Evolutionary conservation across 2,888 invertebrate genomes (phyloP).

Genomic region (Crepidodera aurea): DNA sequence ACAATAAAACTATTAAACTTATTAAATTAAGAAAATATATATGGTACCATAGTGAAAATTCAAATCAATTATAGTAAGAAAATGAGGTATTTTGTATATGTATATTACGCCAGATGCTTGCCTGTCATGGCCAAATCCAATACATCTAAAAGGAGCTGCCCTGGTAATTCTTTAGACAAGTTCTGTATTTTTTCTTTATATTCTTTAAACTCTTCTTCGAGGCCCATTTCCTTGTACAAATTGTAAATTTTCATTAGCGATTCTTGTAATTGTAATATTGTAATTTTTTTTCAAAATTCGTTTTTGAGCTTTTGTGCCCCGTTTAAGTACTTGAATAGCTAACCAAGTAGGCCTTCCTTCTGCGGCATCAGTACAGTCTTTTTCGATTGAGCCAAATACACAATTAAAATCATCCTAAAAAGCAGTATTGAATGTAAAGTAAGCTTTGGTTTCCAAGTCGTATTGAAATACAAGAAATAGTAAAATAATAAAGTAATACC

Average conservation of each 20-base stretch:
- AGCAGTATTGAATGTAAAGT: no score
- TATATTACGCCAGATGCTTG: not conserved
- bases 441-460: no score
- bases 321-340: not conserved
- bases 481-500: no score
- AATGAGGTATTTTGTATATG: no score
- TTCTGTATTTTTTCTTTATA: slow-evolving; percentile 3
- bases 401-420: slow-evolving; percentile 4
- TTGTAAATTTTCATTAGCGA: not conserved
- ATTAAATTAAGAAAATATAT: no score
- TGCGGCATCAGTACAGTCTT: slow-evolving; percentile 4
- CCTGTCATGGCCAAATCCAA: not conserved
- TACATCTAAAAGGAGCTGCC: not conserved
- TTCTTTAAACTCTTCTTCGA: not conserved
- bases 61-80: no score
- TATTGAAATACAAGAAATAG: no score
- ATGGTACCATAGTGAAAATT: no score
- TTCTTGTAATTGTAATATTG: not conserved
- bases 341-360: slow-evolving; percentile 10
- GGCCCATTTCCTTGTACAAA: not conserved
- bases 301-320: not conserved
- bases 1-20: no score
- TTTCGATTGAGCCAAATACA: not conserved
- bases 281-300: not conserved
- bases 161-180: not conserved